Base-by-base conservation (phyloP, 2,113 vertebrate species). In the Oncorhynchus tshawytscha region DNA sequence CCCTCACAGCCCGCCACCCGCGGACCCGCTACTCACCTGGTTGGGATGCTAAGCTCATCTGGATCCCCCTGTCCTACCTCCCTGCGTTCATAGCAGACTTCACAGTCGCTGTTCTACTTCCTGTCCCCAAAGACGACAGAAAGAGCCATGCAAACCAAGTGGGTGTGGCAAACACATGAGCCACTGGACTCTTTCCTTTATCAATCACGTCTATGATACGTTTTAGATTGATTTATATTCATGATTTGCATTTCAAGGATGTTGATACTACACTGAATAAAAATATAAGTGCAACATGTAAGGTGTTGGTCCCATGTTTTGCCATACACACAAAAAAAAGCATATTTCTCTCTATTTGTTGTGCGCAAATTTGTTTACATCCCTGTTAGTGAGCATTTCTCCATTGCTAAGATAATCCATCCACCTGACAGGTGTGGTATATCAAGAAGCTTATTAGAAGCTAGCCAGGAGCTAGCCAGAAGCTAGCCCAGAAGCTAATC, bases 21-120 rank as follows among this genome's bases (percentile, higher is more conserved):
- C 88, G 92, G 54, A 94, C 89, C 1, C 85, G 93, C 27, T 97
- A 96, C 2, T 18, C 85, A 15, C 89, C 93, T 12, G 94, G 95
- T 70, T 96, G 94, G 95, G 94, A 97, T 49, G 95, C 95, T 67
- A 96, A 96, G 84, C 76, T 96, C 24, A 54, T 95, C n/a, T 95
- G 90, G 90, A 88, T 96, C 13, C 94, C 95, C 57, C 48, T 96
- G 57, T 95, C 94, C 45, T 97, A 95, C 62, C 75, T 93, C 24
- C 95, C 94, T 31, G 86, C 93, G 3, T 90, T 90, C 78, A 39
- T 96, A 22, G 84, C 87, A 31, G 95, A 95, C 81, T 86, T 82
- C 78, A 18, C 93, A 18, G 2, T 91, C 3, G 9, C 0, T 5
- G 4, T 78, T 7, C 67, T 84, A 1, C 81, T 94, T 39, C 94